phyloP scores from a whole-genome alignment of 2,888 invertebrate species.

The Chrysolina haemoptera region DNA sequence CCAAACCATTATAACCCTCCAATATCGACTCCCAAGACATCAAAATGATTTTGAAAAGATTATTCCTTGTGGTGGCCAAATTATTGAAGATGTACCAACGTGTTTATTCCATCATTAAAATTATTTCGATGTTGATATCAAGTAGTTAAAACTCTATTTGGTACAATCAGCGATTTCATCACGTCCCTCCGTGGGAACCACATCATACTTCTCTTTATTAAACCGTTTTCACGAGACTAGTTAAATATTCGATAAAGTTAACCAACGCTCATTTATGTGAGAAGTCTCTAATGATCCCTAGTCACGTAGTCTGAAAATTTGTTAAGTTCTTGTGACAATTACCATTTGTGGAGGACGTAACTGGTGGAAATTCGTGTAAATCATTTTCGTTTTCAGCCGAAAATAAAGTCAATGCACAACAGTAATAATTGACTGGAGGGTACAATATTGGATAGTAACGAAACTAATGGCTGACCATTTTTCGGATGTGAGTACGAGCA shows the following conservation, averaged over 20 bases:
- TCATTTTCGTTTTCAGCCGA: slow-evolving; percentile 1
- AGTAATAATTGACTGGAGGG: not conserved
- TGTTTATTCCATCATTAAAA: too few species aligned
- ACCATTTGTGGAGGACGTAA: slow-evolving; percentile 28
- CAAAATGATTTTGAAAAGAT: too few species aligned
- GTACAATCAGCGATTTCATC: not conserved
- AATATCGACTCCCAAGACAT: too few species aligned
- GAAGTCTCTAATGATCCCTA: slow-evolving; percentile 30
- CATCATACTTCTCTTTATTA: slow-evolving; percentile 1
- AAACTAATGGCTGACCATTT: not conserved
- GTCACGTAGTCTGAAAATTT: slow-evolving; percentile 40
- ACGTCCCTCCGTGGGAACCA: not conserved
- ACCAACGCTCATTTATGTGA: slow-evolving; percentile 37
- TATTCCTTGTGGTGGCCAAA: too few species aligned
- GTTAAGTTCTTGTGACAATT: slow-evolving; percentile 41
- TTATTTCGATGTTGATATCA: too few species aligned
- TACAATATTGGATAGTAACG: not conserved
- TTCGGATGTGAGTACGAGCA: not conserved
- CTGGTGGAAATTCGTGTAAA: not conserved
- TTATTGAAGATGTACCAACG: too few species aligned
- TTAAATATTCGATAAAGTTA: slow-evolving; percentile 37
- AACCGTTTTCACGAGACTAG: slow-evolving; percentile 13
- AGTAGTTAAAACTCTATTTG: not conserved
- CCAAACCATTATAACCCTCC: too few species aligned
- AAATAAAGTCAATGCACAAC: not conserved